These are phyloP conservation scores for Tragelaphus eurycerus DNA, from an alignment of 2,797 vertebrate genomes.

Conservation along the genomic window DNA sequence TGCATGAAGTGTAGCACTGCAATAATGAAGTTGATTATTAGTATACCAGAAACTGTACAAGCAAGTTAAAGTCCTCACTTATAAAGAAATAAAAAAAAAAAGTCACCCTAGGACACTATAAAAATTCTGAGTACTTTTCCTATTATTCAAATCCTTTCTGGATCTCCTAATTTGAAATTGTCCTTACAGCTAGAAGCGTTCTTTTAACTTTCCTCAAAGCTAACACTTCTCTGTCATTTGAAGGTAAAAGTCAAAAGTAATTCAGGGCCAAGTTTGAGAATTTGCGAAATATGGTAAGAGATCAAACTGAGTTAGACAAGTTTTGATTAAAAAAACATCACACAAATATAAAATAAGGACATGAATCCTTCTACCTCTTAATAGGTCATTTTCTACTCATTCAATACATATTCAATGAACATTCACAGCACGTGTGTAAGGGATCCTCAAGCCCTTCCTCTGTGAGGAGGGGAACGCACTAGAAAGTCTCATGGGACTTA, in stretches of 20 bases:
- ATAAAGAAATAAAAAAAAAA: background rate
- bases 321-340: background rate
- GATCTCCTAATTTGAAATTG: background rate
- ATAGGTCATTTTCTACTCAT: background rate
- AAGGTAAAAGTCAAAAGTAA: conserved; percentile 12
- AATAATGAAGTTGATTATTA: background rate
- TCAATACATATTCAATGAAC: background rate
- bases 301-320: background rate
- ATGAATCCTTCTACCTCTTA: background rate
- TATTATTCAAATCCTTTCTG: conserved; percentile 13
- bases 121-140: background rate
- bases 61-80: background rate
- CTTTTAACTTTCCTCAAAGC: background rate
- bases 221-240: background rate
- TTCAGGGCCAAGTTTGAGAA: conserved; percentile 7
- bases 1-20: background rate
- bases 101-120: background rate
- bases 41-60: background rate
- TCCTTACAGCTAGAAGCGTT: background rate
- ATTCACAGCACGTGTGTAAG: background rate
- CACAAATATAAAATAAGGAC: background rate
- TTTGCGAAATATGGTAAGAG: background rate
- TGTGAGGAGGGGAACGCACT: background rate
- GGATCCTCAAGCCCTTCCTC: background rate
- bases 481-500: background rate